Evolutionary conservation across 92 coral and sea anemone genomes (phyloP), one percentile per base, ranked within the genome.

Genomic region (Nematostella vectensis): DNA sequence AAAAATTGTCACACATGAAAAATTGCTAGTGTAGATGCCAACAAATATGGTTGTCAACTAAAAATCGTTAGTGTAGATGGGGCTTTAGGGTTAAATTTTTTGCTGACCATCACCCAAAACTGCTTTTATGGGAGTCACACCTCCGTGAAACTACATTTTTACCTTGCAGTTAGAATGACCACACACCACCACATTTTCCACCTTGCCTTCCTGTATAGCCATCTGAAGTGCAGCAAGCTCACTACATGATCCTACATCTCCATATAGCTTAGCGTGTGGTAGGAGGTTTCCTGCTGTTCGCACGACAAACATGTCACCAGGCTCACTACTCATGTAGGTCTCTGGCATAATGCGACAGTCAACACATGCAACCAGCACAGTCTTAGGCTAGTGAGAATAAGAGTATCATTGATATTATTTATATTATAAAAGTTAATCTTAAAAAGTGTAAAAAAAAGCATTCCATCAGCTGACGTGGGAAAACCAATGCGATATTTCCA

Each of bases 121-220:
- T n/a, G n/a, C n/a, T n/a, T n/a, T n/a, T n/a, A n/a, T n/a, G n/a
- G n/a, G n/a, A n/a, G n/a, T n/a, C n/a, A n/a, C n/a, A n/a, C n/a
- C n/a, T n/a, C n/a, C n/a, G n/a, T n/a, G n/a, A n/a, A n/a, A n/a
- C n/a, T n/a, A n/a, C n/a, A n/a, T 12, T 12, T 2, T 21, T 57
- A 85, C 94, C 94, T 85, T 85, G 59, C 94, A 85, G 56, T 85
- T 71, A 31, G 94, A 85, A 54, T 85, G 94, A 22, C 94, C 94
- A 75, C 94, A 80, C 10, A 85, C 83, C 60, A 75, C 81, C 22
- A 85, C 61, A 54, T 85, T 82, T 22, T 75, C 63, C 38, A 85
- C 83, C 1, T 59, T 48, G 19, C 88, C 65, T 21, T 50, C 68
- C 11, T 56, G 50, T 19, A 85, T 25, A 6, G 94, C 83, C 27